Evolutionary conservation across 2,113 vertebrate species (phyloP).

Genomic region (Lagopus muta): DNA sequence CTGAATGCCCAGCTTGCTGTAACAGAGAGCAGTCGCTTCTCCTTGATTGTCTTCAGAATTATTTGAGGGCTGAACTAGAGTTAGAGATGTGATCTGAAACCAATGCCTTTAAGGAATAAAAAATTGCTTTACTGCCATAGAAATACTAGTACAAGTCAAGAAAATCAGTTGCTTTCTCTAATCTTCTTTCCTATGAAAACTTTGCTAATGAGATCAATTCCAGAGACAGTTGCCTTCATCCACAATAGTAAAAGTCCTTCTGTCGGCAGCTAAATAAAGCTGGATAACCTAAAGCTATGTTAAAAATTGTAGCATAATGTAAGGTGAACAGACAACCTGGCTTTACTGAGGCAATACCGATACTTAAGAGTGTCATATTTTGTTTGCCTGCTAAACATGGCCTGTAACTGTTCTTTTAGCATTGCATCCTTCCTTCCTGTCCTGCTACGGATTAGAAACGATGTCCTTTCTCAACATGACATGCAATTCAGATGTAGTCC

Average conservation of each 20-base stretch:
- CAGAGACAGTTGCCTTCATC: slow-evolving; percentile 68
- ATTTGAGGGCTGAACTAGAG: slow-evolving; percentile 36
- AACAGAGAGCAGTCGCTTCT: slow-evolving; percentile 21
- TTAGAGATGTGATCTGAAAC: slow-evolving; percentile 69
- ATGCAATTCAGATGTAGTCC: not conserved
- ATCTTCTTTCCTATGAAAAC: slow-evolving; percentile 71
- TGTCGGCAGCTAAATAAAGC: slow-evolving; percentile 70
- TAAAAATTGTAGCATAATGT: slow-evolving; percentile 18
- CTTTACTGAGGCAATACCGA: slow-evolving; percentile 26
- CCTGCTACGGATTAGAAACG: not conserved
- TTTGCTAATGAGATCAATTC: slow-evolving; percentile 75
- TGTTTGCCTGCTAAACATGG: slow-evolving; percentile 65
- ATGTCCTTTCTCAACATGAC: not conserved
- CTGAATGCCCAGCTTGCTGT: not conserved
- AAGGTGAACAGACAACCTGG: slow-evolving; percentile 74
- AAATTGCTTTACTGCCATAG: slow-evolving; percentile 46
- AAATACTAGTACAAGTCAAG: slow-evolving; percentile 64
- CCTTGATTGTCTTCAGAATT: slow-evolving; percentile 55
- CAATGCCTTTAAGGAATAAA: slow-evolving; percentile 53
- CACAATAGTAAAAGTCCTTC: slow-evolving; percentile 63
- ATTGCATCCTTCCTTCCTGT: not conserved
- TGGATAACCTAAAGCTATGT: slow-evolving; percentile 59
- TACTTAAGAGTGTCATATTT: slow-evolving; percentile 37
- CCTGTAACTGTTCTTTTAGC: slow-evolving; percentile 70
- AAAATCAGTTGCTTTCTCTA: slow-evolving; percentile 62